Base-by-base conservation (phyloP, 2,888 invertebrate genomes). In the Phasia obesa region DNA sequence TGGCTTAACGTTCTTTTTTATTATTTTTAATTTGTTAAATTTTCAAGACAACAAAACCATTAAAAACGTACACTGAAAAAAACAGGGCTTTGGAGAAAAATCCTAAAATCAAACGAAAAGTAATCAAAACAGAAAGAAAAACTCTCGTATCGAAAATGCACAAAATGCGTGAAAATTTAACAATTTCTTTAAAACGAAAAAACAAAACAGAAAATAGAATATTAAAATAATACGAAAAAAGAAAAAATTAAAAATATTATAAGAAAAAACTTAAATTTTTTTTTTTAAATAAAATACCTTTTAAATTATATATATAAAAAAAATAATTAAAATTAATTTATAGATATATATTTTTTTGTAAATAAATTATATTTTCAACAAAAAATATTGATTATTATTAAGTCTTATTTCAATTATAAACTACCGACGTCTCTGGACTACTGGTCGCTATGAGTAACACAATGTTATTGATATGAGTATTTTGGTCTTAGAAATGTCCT, bases 81-180 rank as follows among this genome's bases (percentile, higher is more conserved):
- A 65, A 62, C 53, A 64, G 76, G 76, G 64, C 42, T 74, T 74
- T 35, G 60, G 44, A 67, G 64, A 44, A 44, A 47, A 51, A 71
- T 65, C 76, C 76, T 81, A 81, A 74, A 71, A 69, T 73, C 25
- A 71, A 81, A 75, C 17, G 15, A 42, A 74, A 17, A 60, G 44
- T 53, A 51, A 47, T 35, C 44, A 80, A 62, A 67, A 44, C 53
- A 51, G 17, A 59, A 65, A 65, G 19, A 55, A 65, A 81, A 83
- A 75, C 65, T 79, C 57, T 76, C 75, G 69, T 79, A 83, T 83
- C 83, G 79, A 83, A 83, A 83, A 83, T 83, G 83, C 83, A 83
- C 83, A 83, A 83, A 83, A 83, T 83, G 83, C 83, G 83, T 83
- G 83, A 83, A 83, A 83, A 83, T 79, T 79, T 83, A 81, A 81